Evolutionary conservation across 2,797 vertebrate genomes (phyloP).

Genomic region (Ctenopoma kingsleyae): DNA sequence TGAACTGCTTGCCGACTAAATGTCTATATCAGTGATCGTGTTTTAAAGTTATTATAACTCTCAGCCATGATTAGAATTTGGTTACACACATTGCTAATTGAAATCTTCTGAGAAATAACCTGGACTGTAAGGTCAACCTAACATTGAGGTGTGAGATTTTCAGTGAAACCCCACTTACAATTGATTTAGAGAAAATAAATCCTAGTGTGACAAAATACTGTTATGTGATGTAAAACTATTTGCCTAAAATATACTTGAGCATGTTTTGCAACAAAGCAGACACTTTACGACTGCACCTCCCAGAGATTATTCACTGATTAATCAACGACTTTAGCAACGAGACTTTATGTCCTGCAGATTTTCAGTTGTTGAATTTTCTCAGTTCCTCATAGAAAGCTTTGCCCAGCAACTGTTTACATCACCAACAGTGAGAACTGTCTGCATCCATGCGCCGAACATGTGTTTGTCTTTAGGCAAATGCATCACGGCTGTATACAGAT

Average conservation of each 20-base stretch:
- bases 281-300: too few relatives aligned
- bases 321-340: neutral
- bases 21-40: neutral
- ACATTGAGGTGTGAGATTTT: neutral
- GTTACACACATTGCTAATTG: neutral
- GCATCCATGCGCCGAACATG: neutral
- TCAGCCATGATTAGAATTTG: neutral
- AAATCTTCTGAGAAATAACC: neutral
- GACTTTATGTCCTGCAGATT: neutral
- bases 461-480: slow-evolving; percentile 1
- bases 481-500: slow-evolving; percentile 4
- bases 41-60: neutral
- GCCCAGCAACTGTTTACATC: neutral
- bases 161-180: neutral
- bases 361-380: neutral
- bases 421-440: neutral
- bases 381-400: neutral
- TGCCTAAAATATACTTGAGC: too few relatives aligned
- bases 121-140: too few relatives aligned
- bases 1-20: neutral
- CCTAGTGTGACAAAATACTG: too few relatives aligned
- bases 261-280: too few relatives aligned
- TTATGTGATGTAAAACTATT: too few relatives aligned
- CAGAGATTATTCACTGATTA: neutral
- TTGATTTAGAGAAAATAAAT: neutral